Base-by-base conservation (phyloP, 1,140 invertebrate species). In the Micrasema minimum region DNA sequence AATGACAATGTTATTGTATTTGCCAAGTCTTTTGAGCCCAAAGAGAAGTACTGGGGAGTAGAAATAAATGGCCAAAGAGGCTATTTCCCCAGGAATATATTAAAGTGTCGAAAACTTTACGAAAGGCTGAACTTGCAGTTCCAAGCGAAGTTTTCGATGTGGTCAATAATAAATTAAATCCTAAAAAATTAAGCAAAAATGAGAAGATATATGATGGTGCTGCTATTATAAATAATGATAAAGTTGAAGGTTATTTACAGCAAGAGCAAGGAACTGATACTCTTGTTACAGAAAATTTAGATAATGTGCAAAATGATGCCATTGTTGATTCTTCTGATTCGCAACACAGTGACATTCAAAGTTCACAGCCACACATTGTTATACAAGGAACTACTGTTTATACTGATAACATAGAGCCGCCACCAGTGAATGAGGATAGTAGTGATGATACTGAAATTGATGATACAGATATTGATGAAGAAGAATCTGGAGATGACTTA, bases 1-100 rank as follows among this genome's bases (percentile, higher is more conserved):
- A 89, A 90, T 78, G 76, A 80, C n/a, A 82, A 89, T 2, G 88
- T 91, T 1, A 85, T 79, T 62, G 85, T 94, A 69, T 89, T 84
- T 69, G 93, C 92, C 79, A 93, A 93, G 82, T 87, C 87, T 71
- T 89, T 89, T n/a, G n/a, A n/a, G n/a, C n/a, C 77, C 91, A 90
- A 20, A 84, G 75, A 2, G 86, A 89, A 73, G 77, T 75, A 6
- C 65, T 93, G 92, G 91, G 91, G 89, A 75, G 90, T 89, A 20
- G 87, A 89, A 81, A 87, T 92, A 31, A 86, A 89, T 78, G 91
- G 90, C 23, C 86, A 85, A 76, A 80, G 85, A 73, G 92, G 92
- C 46, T 94, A 92, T 81, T 87, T 88, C 20, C 89, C 89, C 45
- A 83, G 57, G 79, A 79, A 11, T 88, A 90, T 79, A 75, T 85